Conservation (phyloP, 2,113 vertebrate genomes). For the Neolamprologus hecqui region DNA sequence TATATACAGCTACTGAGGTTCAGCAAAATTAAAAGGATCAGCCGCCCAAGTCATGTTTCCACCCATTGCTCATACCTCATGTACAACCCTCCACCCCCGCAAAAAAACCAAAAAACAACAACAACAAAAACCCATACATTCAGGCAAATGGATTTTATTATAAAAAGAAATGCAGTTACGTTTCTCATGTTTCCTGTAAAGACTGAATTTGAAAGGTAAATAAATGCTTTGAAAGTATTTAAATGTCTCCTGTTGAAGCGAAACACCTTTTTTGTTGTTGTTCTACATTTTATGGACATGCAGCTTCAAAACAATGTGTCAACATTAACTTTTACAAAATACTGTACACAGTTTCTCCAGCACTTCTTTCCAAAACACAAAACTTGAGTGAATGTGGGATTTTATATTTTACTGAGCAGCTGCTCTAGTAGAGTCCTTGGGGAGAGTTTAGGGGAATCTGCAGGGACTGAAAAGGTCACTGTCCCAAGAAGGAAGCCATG, state of each 20-base stretch:
- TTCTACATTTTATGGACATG: background rate
- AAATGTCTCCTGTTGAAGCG: background rate
- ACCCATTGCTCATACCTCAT: background rate
- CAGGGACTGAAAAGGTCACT: constrained; percentile 47
- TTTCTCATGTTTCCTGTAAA: background rate
- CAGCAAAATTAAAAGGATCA: background rate
- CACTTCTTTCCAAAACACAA: background rate
- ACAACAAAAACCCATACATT: background rate
- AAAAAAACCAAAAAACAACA: accelerated
- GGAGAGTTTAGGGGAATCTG: background rate
- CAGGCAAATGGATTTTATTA: constrained; percentile 2
- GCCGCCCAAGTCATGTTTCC: background rate
- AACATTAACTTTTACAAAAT: background rate
- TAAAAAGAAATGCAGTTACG: background rate
- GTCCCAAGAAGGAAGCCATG: constrained; percentile 90
- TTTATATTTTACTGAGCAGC: background rate
- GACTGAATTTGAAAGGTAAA: background rate
- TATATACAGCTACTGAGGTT: background rate
- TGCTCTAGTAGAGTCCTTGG: background rate
- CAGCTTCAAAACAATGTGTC: background rate
- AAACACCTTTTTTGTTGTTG: background rate
- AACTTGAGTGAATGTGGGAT: background rate
- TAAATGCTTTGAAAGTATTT: background rate
- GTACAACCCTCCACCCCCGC: accelerated
- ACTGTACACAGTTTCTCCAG: background rate